A percentile compares a stretch with the other conserved stretches of the same genome.
Conservation (phyloP, 2,888 invertebrate species). For the Lamproptera curius region DNA sequence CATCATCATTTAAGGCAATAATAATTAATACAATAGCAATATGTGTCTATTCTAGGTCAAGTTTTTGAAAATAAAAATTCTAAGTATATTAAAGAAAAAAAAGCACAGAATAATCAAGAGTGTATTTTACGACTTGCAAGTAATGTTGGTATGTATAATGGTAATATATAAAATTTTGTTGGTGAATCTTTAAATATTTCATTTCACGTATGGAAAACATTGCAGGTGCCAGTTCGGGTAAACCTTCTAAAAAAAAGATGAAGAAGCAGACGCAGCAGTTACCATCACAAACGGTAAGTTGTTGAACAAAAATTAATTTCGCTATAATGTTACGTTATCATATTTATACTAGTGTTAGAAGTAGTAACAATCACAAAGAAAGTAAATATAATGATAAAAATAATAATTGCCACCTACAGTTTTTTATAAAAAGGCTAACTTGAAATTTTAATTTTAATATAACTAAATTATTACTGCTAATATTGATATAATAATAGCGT, state of each 20-base stretch:
- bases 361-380: too few species aligned
- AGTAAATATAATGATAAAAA: too few species aligned
- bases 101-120: conserved; percentile 10
- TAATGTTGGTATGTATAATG: conserved; percentile 16
- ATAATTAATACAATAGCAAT: conserved; percentile 8
- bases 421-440: too few species aligned
- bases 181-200: not conserved
- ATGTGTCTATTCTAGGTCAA: conserved; percentile 18
- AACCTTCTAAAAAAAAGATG: conserved; percentile 66
- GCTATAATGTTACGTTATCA: too few species aligned
- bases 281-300: conserved; percentile 66
- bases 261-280: conserved; percentile 60
- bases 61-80: conserved; percentile 8
- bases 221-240: conserved; percentile 58
- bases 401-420: too few species aligned
- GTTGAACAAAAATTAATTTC: too few species aligned
- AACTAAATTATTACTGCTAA: too few species aligned
- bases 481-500: too few species aligned
- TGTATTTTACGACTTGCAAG: conserved; percentile 11
- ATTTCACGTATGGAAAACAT: conserved; percentile 24
- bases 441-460: too few species aligned
- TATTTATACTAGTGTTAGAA: too few species aligned
- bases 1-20: not conserved
- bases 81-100: conserved; percentile 12
- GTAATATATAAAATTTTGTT: conserved; percentile 4